Percentiles rank a stretch among this genome's conserved stretches.
These are phyloP conservation scores for Aphodius granarius DNA, from an alignment of 2,888 invertebrate species.

Conservation along the genomic window DNA sequence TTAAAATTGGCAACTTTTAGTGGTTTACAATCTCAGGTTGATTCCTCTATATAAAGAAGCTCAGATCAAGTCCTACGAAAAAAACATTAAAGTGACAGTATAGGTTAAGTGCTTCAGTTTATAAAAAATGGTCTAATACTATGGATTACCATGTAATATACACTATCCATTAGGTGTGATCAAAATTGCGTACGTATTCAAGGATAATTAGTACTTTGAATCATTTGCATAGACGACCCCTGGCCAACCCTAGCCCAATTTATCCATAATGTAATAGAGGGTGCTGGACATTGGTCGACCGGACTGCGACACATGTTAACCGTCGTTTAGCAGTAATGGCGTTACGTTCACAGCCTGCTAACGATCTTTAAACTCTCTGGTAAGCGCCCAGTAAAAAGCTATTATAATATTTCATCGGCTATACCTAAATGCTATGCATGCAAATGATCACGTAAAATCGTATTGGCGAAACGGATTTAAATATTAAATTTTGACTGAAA, in stretches of 20 bases:
- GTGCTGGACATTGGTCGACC: neutral
- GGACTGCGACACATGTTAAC: neutral
- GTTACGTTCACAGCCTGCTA: neutral
- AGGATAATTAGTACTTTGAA: neutral
- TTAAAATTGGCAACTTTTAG: too few species aligned
- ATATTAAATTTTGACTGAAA: too few species aligned
- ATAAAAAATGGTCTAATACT: too few species aligned
- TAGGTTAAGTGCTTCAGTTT: too few species aligned
- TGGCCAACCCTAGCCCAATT: neutral
- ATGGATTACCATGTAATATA: neutral
- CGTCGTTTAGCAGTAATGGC: neutral
- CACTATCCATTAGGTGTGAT: neutral
- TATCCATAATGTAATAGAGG: neutral
- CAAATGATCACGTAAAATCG: neutral
- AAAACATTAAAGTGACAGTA: too few species aligned
- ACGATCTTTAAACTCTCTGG: neutral
- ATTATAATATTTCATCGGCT: neutral
- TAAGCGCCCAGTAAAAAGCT: neutral
- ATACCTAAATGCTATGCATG: neutral
- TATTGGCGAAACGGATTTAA: too few species aligned
- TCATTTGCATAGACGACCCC: neutral
- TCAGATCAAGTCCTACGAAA: too few species aligned
- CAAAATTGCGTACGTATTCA: neutral
- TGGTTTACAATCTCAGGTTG: too few species aligned
- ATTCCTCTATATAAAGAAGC: too few species aligned